These are phyloP conservation scores for Lithophane socia DNA, from an alignment of 2,888 invertebrate genomes.

Conservation along the genomic window DNA sequence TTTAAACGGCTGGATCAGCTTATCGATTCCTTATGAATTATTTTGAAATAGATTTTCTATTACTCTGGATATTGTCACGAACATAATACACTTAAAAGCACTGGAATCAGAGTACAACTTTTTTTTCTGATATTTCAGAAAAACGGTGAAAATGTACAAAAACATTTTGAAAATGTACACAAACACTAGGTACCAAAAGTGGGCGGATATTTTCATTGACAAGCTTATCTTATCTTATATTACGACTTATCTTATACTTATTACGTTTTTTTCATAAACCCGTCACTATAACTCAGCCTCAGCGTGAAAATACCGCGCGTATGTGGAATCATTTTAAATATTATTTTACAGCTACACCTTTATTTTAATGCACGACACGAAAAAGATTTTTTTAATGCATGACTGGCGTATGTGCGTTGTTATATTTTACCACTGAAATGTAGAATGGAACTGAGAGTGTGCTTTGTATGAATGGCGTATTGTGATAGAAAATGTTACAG, in stretches of 20 bases:
- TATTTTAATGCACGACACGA: slow-evolving; percentile 31
- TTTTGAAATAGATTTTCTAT: neutral
- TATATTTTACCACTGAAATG: slow-evolving; percentile 22
- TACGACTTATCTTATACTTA: neutral
- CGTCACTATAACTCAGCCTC: slow-evolving; percentile 1
- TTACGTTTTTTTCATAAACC: slow-evolving; percentile 10
- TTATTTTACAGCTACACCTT: slow-evolving; percentile 24
- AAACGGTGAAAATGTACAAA: neutral
- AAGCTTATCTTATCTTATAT: neutral
- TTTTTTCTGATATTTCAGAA: neutral
- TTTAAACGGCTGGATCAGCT: neutral
- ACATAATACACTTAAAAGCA: neutral
- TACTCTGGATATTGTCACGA: no score
- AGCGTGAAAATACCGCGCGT: slow-evolving; percentile 4
- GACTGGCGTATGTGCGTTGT: slow-evolving; percentile 21
- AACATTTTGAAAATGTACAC: neutral
- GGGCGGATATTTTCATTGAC: neutral
- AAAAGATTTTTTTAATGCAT: slow-evolving; percentile 51
- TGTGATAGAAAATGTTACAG: slow-evolving; percentile 17
- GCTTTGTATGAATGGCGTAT: slow-evolving; percentile 3
- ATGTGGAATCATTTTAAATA: slow-evolving; percentile 41
- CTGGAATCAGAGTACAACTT: neutral
- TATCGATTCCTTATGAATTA: neutral
- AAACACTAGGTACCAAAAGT: neutral
- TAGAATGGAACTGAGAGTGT: slow-evolving; percentile 24